Evolutionary conservation across 2,113 vertebrate genomes (phyloP), one percentile per base, ranked within the genome.

Genomic region (Pithys albifrons): DNA sequence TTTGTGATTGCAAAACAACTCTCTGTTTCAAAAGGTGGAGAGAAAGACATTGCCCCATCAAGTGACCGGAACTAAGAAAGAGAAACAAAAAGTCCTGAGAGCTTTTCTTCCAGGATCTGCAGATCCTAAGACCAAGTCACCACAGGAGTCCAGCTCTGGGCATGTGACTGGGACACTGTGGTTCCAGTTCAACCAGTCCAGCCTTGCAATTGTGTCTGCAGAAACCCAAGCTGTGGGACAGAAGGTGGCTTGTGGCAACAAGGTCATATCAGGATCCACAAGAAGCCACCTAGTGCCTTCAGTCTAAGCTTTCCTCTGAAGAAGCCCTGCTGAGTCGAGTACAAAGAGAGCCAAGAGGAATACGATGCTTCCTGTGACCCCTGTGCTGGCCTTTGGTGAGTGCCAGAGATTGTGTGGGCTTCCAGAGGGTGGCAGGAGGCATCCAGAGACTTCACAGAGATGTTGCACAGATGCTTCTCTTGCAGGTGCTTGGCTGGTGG

Each of bases 401-500:
- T 93, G 71, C 52, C 54, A 61, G 66, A 23, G 48, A 58, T 45
- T 57, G 62, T 39, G 45, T 28, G 75, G 71, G 35, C 20, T 67
- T 33, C 18, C 29, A 19, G 37, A 28, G 77, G 22, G 69, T 0
- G 12, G 29, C 28, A 12, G 6, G 59, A 82, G 66, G 62, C 5
- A 1, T 31, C 33, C 2, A 1, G 61, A 51, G 33, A 10, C 71
- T 43, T 61, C 39, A 20, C 29, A 19, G 58, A 48, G n/a, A 28
- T 37, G 41, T 65, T 27, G 45, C 52, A 27, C 0, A 1, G n/a
- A 37, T 72, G 37, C 43, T 92, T 94, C 64, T 93, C 76, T 91
- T 88, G 79, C 76, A 96, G 93, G 86, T 1, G 13, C 41, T 70
- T 96, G 95, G 79, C 72, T 96, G 72, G 24, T 73, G 76, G 65